Conservation (phyloP, 2,888 invertebrate genomes). For the Athalia circularis region DNA sequence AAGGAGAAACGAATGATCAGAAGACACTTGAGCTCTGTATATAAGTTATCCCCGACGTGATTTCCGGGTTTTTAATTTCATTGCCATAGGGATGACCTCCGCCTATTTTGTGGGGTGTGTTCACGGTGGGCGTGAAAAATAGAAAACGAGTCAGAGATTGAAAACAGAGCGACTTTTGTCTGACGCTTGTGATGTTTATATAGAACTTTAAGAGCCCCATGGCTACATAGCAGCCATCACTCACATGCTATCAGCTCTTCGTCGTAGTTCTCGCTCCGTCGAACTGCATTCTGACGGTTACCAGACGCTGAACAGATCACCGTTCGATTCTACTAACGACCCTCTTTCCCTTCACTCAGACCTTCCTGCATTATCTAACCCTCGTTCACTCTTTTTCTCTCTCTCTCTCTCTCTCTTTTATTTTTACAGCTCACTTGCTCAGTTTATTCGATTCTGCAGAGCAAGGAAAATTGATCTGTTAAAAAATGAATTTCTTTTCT, state of each 20-base stretch:
- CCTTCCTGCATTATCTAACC: background rate
- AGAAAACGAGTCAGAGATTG: slow-evolving; percentile 35
- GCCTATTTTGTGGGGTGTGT: slow-evolving; percentile 35
- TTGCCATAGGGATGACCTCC: slow-evolving; percentile 2
- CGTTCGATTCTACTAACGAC: slow-evolving; percentile 39
- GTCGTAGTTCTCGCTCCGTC: slow-evolving; percentile 34
- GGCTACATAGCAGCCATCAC: background rate
- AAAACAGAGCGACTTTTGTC: slow-evolving; percentile 39
- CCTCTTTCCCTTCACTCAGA: slow-evolving; percentile 26
- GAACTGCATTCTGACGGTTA: slow-evolving; percentile 40
- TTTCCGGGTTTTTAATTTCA: background rate
- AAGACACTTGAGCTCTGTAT: background rate
- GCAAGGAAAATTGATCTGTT: background rate
- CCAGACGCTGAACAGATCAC: slow-evolving; percentile 42
- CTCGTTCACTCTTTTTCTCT: background rate
- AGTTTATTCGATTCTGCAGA: background rate
- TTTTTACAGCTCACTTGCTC: slow-evolving; percentile 34
- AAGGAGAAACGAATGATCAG: too few species aligned
- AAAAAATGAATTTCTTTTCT: too few species aligned
- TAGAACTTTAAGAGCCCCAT: too few species aligned
- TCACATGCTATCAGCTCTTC: background rate
- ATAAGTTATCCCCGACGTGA: background rate
- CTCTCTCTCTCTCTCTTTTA: slow-evolving; percentile 7
- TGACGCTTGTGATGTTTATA: background rate
- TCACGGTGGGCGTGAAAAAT: slow-evolving; percentile 50